Evolutionary conservation across 2,797 vertebrate genomes (phyloP), one percentile per base, ranked within the genome.

Genomic region (Clarias fuscus): DNA sequence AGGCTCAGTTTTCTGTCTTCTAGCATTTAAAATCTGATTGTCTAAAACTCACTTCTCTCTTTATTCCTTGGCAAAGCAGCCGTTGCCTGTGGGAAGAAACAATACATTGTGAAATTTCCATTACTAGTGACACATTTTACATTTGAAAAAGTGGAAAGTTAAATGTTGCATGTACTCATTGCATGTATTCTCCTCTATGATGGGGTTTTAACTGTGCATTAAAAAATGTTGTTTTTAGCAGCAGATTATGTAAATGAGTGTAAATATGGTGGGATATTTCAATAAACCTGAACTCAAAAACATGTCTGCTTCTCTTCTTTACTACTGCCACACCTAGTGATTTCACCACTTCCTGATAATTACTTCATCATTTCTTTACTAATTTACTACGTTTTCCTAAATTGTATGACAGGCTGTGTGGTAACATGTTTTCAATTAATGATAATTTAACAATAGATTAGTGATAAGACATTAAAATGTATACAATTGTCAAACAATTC

Each of bases 51-150:
- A 77, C 75, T 15, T 56, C 43, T 0, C 14, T 53, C 10, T 68
- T 15, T 27, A 30, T 27, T 17, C 1, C 1, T 68, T 30, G 0
- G 17, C 0, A 0, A 5, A 24, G 20, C 0, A 7, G 59, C 1
- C 1, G 0, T 7, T 33, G 1, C 0, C 71, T 72, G 71, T 72
- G 40, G 71, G 18, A 48, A 10, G 24, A 72, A 72, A 72, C 10
- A 18, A 24, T 13, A 72, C 70, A 5, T 2, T n/a, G 40, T 73
- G 20, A 73, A 43, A 1, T n/a, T 24, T 24, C 15, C 13, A 73
- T 14, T 1, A 22, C 4, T 13, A 7, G 17, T n/a, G 30, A 18
- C 67, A 18, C 48, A 53, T 13, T 53, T 13, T 53, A 53, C 67
- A 68, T 18, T 67, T 0, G 3, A 37, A 70, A 70, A 33, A 70